phyloP scores from a whole-genome alignment of 2,888 invertebrate genomes.

The Meloe dianella region DNA sequence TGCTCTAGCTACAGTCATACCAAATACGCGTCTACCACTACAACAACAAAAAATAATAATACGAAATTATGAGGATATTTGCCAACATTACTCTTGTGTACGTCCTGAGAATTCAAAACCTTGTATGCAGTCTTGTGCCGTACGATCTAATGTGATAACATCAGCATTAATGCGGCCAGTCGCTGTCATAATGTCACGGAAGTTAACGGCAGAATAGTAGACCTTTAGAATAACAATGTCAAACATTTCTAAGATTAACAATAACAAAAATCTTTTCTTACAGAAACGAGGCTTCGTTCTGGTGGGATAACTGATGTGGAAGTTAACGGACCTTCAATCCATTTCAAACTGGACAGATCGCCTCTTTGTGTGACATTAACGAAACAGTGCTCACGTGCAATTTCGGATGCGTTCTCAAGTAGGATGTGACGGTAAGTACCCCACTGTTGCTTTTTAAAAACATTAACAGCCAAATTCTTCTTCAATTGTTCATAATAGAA shows the following conservation, averaged over 20 bases:
- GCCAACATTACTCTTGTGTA: conserved; percentile 24
- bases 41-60: conserved; percentile 13
- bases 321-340: conserved; percentile 74
- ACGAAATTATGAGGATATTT: too few species aligned
- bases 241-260: too few species aligned
- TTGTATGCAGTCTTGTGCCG: conserved; percentile 69
- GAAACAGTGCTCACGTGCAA: conserved; percentile 71
- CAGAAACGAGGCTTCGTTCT: conserved; percentile 22
- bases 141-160: conserved; percentile 72
- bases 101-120: conserved; percentile 73
- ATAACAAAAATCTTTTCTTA: neutral
- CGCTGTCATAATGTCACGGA: conserved; percentile 92
- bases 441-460: conserved; percentile 67
- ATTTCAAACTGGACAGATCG: conserved; percentile 84
- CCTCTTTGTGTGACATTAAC: conserved; percentile 80
- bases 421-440: conserved; percentile 83
- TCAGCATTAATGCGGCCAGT: conserved; percentile 88
- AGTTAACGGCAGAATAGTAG: conserved; percentile 83
- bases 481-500: conserved; percentile 71
- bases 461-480: conserved; percentile 80
- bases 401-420: conserved; percentile 62
- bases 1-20: conserved; percentile 61
- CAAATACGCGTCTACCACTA: conserved; percentile 54
- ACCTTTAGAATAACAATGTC: conserved; percentile 21
- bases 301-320: conserved; percentile 31